Conservation (phyloP, 2,113 vertebrate species). For the Gallinago paraguaiae region DNA sequence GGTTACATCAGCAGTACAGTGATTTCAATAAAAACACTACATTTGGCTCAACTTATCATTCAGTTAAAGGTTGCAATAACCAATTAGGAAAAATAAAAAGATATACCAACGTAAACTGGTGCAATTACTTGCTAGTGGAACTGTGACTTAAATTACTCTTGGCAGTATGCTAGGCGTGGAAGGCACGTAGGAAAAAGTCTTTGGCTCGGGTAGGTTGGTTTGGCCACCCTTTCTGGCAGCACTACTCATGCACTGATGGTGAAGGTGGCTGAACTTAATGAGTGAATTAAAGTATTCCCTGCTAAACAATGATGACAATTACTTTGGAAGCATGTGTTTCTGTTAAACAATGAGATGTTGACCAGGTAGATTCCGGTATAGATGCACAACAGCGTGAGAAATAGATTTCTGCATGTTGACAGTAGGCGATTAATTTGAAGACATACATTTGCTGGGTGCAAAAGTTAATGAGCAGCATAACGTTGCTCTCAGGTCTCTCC, state of each 20-base stretch:
- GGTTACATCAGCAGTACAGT: background rate
- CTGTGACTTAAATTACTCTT: background rate
- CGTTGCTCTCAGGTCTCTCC: background rate
- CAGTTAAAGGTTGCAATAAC: background rate
- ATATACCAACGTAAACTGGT: background rate
- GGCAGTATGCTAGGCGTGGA: background rate
- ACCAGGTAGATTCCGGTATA: background rate
- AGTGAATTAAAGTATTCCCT: background rate
- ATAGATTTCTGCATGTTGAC: background rate
- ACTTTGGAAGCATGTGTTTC: background rate
- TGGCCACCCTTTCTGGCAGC: background rate
- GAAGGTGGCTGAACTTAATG: background rate
- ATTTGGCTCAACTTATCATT: background rate
- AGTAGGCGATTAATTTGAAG: background rate
- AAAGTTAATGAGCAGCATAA: background rate
- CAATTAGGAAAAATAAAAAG: background rate
- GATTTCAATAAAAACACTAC: background rate
- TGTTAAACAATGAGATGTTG: background rate
- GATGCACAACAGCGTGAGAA: background rate
- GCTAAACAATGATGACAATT: background rate
- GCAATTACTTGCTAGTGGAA: background rate
- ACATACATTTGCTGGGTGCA: background rate
- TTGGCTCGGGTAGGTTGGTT: background rate
- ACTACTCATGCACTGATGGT: background rate
- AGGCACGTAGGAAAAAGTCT: background rate